Conservation (phyloP, 53 echinoderm and acorn worm genomes). For the Antedon mediterranea region DNA sequence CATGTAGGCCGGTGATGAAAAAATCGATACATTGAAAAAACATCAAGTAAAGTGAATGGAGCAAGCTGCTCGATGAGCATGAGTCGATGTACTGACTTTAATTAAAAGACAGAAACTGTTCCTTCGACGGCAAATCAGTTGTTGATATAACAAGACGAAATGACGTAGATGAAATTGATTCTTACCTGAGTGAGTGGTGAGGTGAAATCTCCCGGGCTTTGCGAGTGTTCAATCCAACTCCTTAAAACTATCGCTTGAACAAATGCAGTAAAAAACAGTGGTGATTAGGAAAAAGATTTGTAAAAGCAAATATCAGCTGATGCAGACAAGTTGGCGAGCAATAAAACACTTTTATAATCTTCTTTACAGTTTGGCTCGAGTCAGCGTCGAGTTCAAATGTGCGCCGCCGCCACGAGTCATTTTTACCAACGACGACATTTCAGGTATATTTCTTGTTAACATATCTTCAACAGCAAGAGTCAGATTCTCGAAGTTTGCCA, state of each 20-base stretch:
- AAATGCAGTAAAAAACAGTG: background rate
- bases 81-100: too few relatives aligned
- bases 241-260: background rate
- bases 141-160: background rate
- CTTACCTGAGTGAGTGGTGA: background rate
- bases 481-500: too few relatives aligned
- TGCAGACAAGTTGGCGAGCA: background rate
- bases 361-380: background rate
- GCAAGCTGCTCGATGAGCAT: too few relatives aligned
- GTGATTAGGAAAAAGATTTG: background rate
- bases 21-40: too few relatives aligned
- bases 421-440: too few relatives aligned
- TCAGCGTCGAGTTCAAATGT: too few relatives aligned
- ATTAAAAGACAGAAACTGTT: background rate
- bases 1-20: too few relatives aligned
- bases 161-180: background rate
- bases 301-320: background rate
- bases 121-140: background rate
- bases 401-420: too few relatives aligned
- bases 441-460: too few relatives aligned
- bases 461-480: too few relatives aligned
- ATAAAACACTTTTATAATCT: background rate
- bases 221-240: background rate
- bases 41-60: too few relatives aligned
- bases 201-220: background rate